Percentiles rank a stretch among this genome's conserved stretches.
These are phyloP conservation scores for Crypturellus undulatus DNA, from an alignment of 2,113 vertebrate genomes.

Conservation along the genomic window DNA sequence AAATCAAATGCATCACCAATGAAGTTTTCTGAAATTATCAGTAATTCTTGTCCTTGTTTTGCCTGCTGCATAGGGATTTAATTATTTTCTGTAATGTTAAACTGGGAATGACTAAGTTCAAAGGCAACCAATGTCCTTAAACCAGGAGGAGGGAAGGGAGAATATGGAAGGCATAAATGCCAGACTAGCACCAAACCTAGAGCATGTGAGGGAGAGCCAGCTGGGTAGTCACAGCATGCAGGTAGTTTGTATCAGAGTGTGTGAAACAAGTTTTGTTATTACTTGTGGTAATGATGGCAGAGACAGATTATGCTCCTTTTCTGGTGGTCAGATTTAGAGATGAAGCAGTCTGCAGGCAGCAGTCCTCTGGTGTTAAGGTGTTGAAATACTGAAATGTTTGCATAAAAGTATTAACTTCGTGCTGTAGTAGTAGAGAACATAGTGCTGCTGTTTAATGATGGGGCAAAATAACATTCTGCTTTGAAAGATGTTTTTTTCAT, in stretches of 20 bases:
- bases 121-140: not conserved
- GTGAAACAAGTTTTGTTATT: not conserved
- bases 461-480: not conserved
- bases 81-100: not conserved
- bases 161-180: not conserved
- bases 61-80: not conserved
- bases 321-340: not conserved
- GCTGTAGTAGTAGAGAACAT: not conserved
- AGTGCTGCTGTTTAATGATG: not conserved
- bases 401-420: not conserved
- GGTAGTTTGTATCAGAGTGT: not conserved
- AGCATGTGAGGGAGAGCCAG: fast-evolving
- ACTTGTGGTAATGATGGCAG: not conserved
- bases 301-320: not conserved
- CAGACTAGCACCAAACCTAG: not conserved
- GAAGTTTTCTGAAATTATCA: not conserved
- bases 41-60: not conserved
- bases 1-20: not conserved
- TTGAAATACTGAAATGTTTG: not conserved
- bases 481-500: not conserved
- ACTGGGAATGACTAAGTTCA: not conserved
- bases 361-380: not conserved
- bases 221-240: not conserved
- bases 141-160: not conserved
- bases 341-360: not conserved